Evolutionary conservation across 2,888 invertebrate genomes (phyloP).

Genomic region (Teleiodes luculella): DNA sequence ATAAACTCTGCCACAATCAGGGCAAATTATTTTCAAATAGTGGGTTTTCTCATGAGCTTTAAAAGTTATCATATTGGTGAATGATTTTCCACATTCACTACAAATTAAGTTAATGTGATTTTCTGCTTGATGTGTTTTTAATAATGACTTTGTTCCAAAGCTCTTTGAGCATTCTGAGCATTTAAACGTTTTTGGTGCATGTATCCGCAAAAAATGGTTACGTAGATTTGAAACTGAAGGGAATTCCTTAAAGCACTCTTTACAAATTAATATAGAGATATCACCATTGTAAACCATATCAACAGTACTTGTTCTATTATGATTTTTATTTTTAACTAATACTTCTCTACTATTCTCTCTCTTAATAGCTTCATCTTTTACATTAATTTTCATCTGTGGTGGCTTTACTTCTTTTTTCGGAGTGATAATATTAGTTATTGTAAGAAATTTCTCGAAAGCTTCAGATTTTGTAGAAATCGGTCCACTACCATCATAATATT

Average conservation of each 20-base stretch:
- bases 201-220: slow-evolving; percentile 50
- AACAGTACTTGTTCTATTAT: neutral
- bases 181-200: slow-evolving; percentile 47
- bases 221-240: slow-evolving; percentile 39
- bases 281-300: slow-evolving; percentile 5
- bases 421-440: neutral
- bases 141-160: slow-evolving; percentile 39
- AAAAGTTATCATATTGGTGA: slow-evolving; percentile 44
- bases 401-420: slow-evolving; percentile 3
- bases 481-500: slow-evolving; percentile 41
- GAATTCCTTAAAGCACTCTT: slow-evolving; percentile 45
- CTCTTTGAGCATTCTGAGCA: slow-evolving; percentile 45
- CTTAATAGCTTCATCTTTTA: too few relatives aligned
- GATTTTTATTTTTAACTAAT: neutral
- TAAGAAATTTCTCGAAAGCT: slow-evolving; percentile 36
- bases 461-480: slow-evolving; percentile 21
- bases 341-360: too few relatives aligned
- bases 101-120: slow-evolving; percentile 48
- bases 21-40: slow-evolving; percentile 46
- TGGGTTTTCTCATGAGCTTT: slow-evolving; percentile 54
- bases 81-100: slow-evolving; percentile 54
- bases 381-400: neutral
- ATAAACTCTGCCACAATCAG: slow-evolving; percentile 56
- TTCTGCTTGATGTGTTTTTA: slow-evolving; percentile 42
- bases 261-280: slow-evolving; percentile 40